Evolutionary conservation across 2,113 vertebrate genomes (phyloP).

Genomic region (Hypanus sabinus): DNA sequence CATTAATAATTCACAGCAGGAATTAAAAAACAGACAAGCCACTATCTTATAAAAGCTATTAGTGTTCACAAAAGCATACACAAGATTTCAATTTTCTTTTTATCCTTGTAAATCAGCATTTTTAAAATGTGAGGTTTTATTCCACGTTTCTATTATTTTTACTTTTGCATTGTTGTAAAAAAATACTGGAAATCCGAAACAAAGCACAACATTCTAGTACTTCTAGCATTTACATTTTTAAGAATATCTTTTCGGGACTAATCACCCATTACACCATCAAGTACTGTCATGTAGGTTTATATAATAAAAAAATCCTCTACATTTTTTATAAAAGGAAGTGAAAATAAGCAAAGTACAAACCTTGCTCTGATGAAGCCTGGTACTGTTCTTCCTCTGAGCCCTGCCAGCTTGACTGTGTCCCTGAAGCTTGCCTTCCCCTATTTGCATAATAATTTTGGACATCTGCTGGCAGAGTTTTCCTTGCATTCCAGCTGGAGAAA

Average conservation of each 20-base stretch:
- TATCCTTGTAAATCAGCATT: background rate
- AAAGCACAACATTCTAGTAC: too few species aligned
- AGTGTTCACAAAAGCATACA: background rate
- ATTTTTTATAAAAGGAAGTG: background rate
- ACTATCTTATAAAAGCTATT: background rate
- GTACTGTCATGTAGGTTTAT: too few species aligned
- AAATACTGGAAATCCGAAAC: too few species aligned
- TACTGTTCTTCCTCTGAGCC: slow-evolving; percentile 68
- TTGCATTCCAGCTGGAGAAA: slow-evolving; percentile 91
- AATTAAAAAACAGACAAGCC: background rate
- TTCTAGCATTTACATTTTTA: too few species aligned
- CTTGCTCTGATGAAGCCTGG: slow-evolving; percentile 56
- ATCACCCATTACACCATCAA: too few species aligned
- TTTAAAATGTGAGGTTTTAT: too few species aligned
- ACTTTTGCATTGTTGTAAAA: too few species aligned
- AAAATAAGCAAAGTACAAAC: slow-evolving; percentile 46
- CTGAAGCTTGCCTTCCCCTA: slow-evolving; percentile 67
- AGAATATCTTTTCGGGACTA: too few species aligned
- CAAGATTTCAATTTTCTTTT: background rate
- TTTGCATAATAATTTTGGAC: slow-evolving; percentile 95
- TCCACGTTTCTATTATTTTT: too few species aligned
- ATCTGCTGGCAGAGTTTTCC: slow-evolving; percentile 87
- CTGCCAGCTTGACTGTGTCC: slow-evolving; percentile 69
- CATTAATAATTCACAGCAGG: background rate
- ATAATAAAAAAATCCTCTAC: too few species aligned